These are phyloP conservation scores for Lordiphosa stackelbergi DNA, from an alignment of 1,140 invertebrate genomes.

Conservation along the genomic window DNA sequence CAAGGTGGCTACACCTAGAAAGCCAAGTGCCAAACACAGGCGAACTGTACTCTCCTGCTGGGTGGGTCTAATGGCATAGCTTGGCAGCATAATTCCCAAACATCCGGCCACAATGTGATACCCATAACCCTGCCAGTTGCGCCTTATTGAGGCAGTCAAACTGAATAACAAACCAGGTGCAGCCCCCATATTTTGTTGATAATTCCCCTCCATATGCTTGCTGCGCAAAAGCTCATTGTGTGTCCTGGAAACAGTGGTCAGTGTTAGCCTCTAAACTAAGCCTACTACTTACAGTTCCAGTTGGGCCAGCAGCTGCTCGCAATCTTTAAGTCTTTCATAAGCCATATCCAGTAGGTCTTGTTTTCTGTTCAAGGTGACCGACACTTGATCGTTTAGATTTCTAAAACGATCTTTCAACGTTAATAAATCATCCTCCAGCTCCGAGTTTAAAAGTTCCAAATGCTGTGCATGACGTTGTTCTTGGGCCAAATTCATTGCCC, in stretches of 20 bases:
- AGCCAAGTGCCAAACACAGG: neutral
- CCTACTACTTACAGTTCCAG: conserved; percentile 24
- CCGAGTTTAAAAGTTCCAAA: conserved; percentile 19
- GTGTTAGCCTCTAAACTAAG: no score
- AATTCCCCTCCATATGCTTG: conserved; percentile 1
- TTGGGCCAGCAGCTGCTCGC: conserved; percentile 10
- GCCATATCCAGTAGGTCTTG: conserved; percentile 15
- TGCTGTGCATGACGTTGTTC: conserved; percentile 13
- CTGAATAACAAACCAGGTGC: conserved; percentile 1
- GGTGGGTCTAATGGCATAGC: no score
- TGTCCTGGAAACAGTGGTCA: no score
- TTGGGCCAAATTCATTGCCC: conserved; percentile 10
- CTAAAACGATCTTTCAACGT: conserved; percentile 19
- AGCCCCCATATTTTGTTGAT: conserved; percentile 3
- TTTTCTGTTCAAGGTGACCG: neutral
- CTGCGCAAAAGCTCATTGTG: neutral
- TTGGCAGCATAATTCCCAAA: neutral
- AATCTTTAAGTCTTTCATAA: conserved; percentile 3
- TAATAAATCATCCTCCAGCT: conserved; percentile 24
- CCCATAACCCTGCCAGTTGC: neutral
- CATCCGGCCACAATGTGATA: neutral
- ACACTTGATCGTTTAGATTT: conserved; percentile 12
- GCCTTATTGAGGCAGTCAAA: no score
- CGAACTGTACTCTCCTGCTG: neutral
- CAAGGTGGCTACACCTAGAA: neutral